These are phyloP conservation scores for Melanogrammus aeglefinus DNA, from an alignment of 2,797 vertebrate genomes.

Conservation along the genomic window DNA sequence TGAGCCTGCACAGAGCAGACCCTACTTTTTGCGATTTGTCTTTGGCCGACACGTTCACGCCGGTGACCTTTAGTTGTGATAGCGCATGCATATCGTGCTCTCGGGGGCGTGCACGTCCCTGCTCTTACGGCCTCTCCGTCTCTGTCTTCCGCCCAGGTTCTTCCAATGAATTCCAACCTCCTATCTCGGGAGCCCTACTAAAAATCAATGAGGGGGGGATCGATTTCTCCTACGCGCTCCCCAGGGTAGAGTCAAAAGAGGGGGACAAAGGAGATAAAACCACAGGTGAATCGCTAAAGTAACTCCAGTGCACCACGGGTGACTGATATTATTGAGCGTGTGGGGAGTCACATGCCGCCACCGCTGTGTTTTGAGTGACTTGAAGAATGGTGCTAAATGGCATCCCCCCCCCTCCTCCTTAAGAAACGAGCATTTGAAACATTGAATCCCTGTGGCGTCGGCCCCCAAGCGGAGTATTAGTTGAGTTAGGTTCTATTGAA, in stretches of 20 bases:
- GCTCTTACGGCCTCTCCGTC: constrained; percentile 39
- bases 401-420: constrained; percentile 31
- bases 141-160: constrained; percentile 61
- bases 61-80: constrained; percentile 70
- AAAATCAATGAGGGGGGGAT: constrained; percentile 71
- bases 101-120: constrained; percentile 47
- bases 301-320: neutral
- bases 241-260: constrained; percentile 64
- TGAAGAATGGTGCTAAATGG: neutral
- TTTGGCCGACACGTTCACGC: constrained; percentile 60
- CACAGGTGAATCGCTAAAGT: constrained; percentile 36
- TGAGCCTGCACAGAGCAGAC: neutral
- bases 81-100: constrained; percentile 61
- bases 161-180: constrained; percentile 71
- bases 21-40: constrained; percentile 56
- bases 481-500: too few species aligned
- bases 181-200: constrained; percentile 54
- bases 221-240: constrained; percentile 68
- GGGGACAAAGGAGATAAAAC: constrained; percentile 76
- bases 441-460: too few species aligned
- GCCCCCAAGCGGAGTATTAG: too few species aligned
- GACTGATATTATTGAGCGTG: constrained; percentile 33
- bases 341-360: too few species aligned
- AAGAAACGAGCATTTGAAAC: constrained; percentile 46
- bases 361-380: neutral